Base-by-base conservation (phyloP, 2,797 vertebrate species). In the Cuniculus paca region DNA sequence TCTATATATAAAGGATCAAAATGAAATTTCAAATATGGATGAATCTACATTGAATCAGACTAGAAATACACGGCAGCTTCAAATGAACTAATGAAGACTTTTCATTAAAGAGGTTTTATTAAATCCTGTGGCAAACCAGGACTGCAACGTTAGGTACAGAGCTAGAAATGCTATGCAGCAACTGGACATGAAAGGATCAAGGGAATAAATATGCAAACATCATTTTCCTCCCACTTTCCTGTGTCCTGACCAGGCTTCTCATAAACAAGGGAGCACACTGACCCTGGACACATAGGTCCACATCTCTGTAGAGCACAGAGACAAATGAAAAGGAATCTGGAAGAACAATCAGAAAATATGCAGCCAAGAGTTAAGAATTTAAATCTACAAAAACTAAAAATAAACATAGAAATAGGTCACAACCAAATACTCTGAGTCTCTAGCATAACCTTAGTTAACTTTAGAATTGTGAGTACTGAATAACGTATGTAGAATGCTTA, bases 1-100 rank as follows among this genome's bases (percentile, higher is more conserved):
- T 90, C 20, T 48, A 48, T 14, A 6, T 72, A 50, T 72, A 90
- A 86, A 9, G 4, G 6, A 88, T 65, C 8, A 39, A 95, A 83
- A 88, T 75, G 17, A 95, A 93, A 82, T 90, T 90, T 85, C 34
- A 94, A 88, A n/a, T 36, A 92, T 4, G 17, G 11, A 78, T 96
- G 63, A 28, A 91, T 86, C 22, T 75, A 9, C 56, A 83, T 14
- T 79, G 10, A 94, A 68, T 34, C 70, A 90, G 74, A 88, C 4
- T 90, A 92, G 11, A 75, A 78, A 56, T 54, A 80, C 31, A 42
- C 77, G 20, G 34, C 14, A 70, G 20, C 45, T 20, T 88, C 52
- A 83, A 36, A 94, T 70, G 20, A 78, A 14, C 9, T 83, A 68
- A 72, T 88, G 45, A 89, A n/a, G 17, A 54, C 5, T 45, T 87